Evolutionary conservation across 2,888 invertebrate genomes (phyloP).

Genomic region (Agrochola macilenta): DNA sequence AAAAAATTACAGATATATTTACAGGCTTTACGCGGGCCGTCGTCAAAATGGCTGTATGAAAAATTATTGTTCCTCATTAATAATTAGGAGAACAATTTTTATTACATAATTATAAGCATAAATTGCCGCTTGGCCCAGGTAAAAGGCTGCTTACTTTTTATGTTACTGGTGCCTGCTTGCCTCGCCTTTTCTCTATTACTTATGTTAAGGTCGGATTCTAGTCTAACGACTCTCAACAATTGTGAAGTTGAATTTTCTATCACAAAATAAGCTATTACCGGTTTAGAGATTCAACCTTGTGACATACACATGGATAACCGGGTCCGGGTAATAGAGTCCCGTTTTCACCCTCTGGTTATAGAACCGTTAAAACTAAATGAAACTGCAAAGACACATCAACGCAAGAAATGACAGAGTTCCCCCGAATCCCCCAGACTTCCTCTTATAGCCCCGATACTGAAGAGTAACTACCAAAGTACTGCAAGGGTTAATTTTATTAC

Average conservation of each 20-base stretch:
- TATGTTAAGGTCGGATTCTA: not conserved
- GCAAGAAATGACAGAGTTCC: conserved; percentile 45
- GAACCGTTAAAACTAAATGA: conserved; percentile 12
- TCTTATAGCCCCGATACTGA: conserved; percentile 6
- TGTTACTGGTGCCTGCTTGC: not conserved
- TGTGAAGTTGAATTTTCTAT: not conserved
- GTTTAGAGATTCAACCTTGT: not conserved
- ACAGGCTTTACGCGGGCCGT: conserved; percentile 38
- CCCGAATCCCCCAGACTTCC: not conserved
- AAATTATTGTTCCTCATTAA: conserved; percentile 63
- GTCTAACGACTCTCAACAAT: not conserved
- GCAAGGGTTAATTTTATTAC: conserved; percentile 69
- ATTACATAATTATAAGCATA: conserved; percentile 40
- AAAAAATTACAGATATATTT: conserved; percentile 70
- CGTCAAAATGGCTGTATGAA: conserved; percentile 49
- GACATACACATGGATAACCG: not conserved
- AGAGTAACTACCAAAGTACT: conserved; percentile 34
- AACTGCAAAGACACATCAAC: conserved; percentile 16
- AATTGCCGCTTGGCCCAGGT: not conserved
- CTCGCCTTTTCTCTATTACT: not conserved
- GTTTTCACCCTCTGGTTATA: not conserved
- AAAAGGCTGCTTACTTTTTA: not conserved
- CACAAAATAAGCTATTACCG: not conserved
- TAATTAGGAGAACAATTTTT: conserved; percentile 50
- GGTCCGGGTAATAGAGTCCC: not conserved